Evolutionary conservation across 2,888 invertebrate species (phyloP).

Genomic region (Morpho deidamia): DNA sequence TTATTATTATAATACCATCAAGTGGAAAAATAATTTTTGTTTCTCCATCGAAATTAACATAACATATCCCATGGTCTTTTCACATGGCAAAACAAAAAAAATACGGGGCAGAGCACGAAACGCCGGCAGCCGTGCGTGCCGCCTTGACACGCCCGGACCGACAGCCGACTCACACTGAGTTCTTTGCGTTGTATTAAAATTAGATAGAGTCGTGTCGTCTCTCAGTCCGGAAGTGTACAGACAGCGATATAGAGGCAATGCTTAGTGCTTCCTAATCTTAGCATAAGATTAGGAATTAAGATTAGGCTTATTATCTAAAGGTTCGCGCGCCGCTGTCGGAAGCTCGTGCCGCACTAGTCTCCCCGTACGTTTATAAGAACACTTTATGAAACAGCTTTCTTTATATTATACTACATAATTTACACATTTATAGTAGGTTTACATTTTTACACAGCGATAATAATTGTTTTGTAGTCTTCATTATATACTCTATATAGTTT

Average conservation of each 20-base stretch:
- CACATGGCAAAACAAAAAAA: constrained; percentile 60
- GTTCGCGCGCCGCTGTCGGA: constrained; percentile 26
- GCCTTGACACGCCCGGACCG: constrained; percentile 28
- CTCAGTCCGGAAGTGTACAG: constrained; percentile 5
- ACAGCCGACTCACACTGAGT: neutral
- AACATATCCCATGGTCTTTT: constrained; percentile 56
- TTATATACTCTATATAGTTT: constrained; percentile 71
- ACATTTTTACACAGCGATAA: constrained; percentile 77
- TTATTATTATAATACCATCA: constrained; percentile 64
- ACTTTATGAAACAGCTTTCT: constrained; percentile 74
- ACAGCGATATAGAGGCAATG: constrained; percentile 36
- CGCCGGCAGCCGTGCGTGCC: constrained; percentile 28
- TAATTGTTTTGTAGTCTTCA: constrained; percentile 73
- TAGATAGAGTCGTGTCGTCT: too few species aligned
- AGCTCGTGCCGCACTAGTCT: neutral
- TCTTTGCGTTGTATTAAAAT: too few species aligned
- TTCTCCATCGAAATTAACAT: constrained; percentile 67
- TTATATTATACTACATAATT: constrained; percentile 76
- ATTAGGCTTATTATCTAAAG: constrained; percentile 31
- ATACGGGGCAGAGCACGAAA: constrained; percentile 52
- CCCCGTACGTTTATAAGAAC: constrained; percentile 72
- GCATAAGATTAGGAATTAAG: constrained; percentile 18
- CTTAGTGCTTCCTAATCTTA: constrained; percentile 17
- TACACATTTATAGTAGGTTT: constrained; percentile 73
- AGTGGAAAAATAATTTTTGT: constrained; percentile 77